phyloP scores from a whole-genome alignment of 2,888 invertebrate genomes.

The Phortica okadai region DNA sequence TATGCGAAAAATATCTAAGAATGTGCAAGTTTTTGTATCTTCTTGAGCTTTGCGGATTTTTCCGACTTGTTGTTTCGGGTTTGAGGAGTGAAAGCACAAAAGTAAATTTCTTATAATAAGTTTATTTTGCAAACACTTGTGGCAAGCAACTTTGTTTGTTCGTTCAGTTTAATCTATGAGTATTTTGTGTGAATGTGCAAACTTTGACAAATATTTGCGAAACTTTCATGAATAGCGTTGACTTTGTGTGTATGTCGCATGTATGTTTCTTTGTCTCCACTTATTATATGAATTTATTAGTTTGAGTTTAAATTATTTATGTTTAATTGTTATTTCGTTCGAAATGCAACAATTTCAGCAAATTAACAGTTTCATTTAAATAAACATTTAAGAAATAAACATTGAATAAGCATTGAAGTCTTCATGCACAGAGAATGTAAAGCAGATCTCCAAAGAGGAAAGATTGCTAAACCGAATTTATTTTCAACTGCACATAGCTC shows the following conservation, averaged over 20 bases:
- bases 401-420: no score
- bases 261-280: conserved; percentile 45
- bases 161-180: conserved; percentile 65
- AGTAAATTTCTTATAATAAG: conserved; percentile 71
- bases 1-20: conserved; percentile 37
- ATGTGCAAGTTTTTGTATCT: conserved; percentile 67
- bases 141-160: conserved; percentile 69
- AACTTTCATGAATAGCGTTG: conserved; percentile 56
- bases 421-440: no score
- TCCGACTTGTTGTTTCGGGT: conserved; percentile 54
- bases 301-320: conserved; percentile 59
- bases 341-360: background rate
- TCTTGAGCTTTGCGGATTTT: conserved; percentile 63
- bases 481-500: no score
- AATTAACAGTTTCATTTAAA: background rate
- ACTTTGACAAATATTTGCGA: conserved; percentile 72
- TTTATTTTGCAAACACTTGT: conserved; percentile 73
- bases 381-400: no score
- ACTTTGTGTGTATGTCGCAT: conserved; percentile 30
- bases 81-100: conserved; percentile 38
- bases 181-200: conserved; percentile 71
- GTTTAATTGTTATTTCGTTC: background rate
- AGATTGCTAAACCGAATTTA: no score
- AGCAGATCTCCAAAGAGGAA: no score
- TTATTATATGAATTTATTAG: conserved; percentile 61